phyloP scores from a whole-genome alignment of 2,113 vertebrate species.

The Cnemophilus loriae region DNA sequence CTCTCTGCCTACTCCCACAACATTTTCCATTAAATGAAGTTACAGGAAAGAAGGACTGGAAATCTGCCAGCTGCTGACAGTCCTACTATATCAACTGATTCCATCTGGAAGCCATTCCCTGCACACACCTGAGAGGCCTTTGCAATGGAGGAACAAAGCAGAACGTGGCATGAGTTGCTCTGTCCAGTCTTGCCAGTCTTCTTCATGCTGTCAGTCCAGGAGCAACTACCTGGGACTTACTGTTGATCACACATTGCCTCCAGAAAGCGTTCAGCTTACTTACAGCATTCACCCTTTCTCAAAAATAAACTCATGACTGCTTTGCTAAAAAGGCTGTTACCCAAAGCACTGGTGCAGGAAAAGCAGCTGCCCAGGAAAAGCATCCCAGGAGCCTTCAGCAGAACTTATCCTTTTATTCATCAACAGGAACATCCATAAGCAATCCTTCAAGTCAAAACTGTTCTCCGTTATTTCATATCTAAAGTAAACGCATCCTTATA shows the following conservation, averaged over 20 bases:
- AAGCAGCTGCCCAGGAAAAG: not conserved
- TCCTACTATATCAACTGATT: not conserved
- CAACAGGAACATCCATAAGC: not conserved
- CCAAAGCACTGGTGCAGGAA: not conserved
- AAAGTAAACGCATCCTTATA: not conserved
- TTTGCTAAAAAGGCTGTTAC: not conserved
- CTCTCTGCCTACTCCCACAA: not conserved
- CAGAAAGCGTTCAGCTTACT: not conserved
- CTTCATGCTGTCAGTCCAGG: not conserved
- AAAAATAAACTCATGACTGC: not conserved
- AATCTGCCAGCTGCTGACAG: not conserved
- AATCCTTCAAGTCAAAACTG: not conserved
- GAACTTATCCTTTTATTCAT: not conserved
- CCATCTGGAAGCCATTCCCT: not conserved
- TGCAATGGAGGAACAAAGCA: not conserved
- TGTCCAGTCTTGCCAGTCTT: not conserved
- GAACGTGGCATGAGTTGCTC: not conserved
- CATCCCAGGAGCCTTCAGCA: not conserved
- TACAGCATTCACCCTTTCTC: not conserved
- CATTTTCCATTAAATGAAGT: not conserved
- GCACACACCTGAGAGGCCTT: not conserved
- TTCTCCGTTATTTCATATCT: not conserved
- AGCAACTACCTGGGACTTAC: not conserved
- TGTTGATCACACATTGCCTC: not conserved
- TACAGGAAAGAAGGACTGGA: not conserved